Evolutionary conservation across 2,888 invertebrate species (phyloP).

Genomic region (Cheilosia impressa): DNA sequence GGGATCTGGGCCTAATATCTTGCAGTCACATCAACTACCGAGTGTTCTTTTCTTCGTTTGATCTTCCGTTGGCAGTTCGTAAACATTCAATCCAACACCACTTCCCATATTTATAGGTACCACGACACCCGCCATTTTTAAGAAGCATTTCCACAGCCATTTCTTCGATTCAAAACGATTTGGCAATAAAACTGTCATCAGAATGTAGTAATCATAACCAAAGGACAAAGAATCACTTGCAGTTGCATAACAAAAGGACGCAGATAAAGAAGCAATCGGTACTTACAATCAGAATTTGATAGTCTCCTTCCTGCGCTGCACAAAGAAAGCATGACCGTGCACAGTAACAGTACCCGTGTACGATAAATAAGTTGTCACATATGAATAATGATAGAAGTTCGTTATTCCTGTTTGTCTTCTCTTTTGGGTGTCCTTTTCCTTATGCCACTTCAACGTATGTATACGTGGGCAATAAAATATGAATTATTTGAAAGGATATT

Average conservation of each 20-base stretch:
- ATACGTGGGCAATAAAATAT: constrained; percentile 34
- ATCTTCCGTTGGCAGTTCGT: too few relatives aligned
- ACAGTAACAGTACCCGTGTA: not conserved
- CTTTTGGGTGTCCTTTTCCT: constrained; percentile 34
- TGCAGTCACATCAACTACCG: too few relatives aligned
- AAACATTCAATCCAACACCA: too few relatives aligned
- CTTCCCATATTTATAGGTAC: too few relatives aligned
- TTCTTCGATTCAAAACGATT: not conserved
- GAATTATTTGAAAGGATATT: constrained; percentile 10
- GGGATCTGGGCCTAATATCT: too few relatives aligned
- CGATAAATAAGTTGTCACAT: constrained; percentile 58
- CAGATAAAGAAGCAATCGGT: constrained; percentile 43
- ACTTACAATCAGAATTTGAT: constrained; percentile 35
- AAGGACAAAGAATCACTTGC: not conserved
- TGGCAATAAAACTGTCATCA: not conserved
- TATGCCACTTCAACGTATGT: not conserved
- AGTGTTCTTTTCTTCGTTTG: too few relatives aligned
- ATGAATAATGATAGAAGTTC: constrained; percentile 32
- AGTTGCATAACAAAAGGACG: constrained; percentile 18
- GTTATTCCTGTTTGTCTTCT: constrained; percentile 29
- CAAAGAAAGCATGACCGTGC: not conserved
- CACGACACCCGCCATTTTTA: too few relatives aligned
- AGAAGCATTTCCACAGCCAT: too few relatives aligned
- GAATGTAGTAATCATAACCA: not conserved
- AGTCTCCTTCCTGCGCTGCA: constrained; percentile 29